These are phyloP conservation scores for Manacus vitellinus DNA, from an alignment of 2,113 vertebrate genomes.

Conservation along the genomic window DNA sequence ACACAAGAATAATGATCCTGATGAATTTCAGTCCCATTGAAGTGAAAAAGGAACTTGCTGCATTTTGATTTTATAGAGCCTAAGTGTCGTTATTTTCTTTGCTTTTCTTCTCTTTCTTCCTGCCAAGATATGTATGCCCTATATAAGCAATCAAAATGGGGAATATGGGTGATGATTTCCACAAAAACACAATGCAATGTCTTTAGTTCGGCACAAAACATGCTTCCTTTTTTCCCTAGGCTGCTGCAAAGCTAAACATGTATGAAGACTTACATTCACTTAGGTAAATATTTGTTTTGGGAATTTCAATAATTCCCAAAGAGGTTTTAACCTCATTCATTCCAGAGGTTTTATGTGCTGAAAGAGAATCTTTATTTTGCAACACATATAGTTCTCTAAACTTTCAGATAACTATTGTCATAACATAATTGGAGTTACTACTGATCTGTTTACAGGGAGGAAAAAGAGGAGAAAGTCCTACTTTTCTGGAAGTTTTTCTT, in stretches of 20 bases:
- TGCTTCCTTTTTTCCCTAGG: not conserved
- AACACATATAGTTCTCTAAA: not conserved
- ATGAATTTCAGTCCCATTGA: not conserved
- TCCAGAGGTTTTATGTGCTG: not conserved
- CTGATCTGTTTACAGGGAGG: not conserved
- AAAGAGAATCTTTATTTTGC: not conserved
- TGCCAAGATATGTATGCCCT: not conserved
- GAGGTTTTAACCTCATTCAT: not conserved
- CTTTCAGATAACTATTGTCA: not conserved
- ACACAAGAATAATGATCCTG: not conserved
- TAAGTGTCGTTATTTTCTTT: not conserved
- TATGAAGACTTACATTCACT: slow-evolving; percentile 31
- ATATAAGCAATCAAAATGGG: not conserved
- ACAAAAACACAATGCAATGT: not conserved
- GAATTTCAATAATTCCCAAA: not conserved
- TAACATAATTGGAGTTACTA: not conserved
- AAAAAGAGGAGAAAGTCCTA: not conserved
- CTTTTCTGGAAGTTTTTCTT: not conserved
- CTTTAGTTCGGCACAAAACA: not conserved
- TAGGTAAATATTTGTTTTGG: not conserved
- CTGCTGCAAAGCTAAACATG: slow-evolving; percentile 28
- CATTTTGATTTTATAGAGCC: not conserved
- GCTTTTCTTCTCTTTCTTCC: not conserved
- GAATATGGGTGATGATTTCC: not conserved
- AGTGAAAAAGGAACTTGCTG: not conserved